phyloP scores from a whole-genome alignment of 1,140 invertebrate species.

The Drosophila pandora region DNA sequence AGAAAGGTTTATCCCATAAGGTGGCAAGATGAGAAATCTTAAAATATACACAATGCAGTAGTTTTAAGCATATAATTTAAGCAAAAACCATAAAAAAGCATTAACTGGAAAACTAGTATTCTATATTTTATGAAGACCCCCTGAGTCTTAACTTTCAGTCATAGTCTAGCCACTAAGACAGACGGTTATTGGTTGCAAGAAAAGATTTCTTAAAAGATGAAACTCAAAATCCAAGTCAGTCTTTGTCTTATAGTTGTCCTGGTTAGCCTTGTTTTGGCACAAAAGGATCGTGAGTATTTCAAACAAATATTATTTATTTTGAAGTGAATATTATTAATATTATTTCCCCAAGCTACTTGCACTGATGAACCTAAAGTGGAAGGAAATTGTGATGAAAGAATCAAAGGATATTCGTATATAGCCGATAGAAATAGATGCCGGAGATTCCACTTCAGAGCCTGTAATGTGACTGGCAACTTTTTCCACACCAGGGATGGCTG shows the following conservation, averaged over 20 bases:
- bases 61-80: neutral
- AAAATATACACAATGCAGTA: no score
- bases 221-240: neutral
- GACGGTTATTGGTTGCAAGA: neutral
- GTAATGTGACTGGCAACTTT: neutral
- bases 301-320: neutral
- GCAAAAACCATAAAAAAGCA: neutral
- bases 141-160: neutral
- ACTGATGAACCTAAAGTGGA: neutral
- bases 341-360: neutral
- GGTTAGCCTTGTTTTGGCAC: neutral
- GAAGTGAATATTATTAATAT: neutral
- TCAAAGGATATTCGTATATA: neutral
- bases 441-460: neutral
- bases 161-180: neutral
- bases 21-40: no score
- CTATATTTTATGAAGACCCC: neutral
- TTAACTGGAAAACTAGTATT: neutral
- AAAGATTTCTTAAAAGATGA: neutral
- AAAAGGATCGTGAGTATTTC: conserved; percentile 1
- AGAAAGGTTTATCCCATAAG: no score
- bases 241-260: neutral
- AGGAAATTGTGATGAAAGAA: neutral
- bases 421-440: neutral
- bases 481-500: neutral